phyloP scores from a whole-genome alignment of 2,888 invertebrate genomes.

The Leucoma salicis region DNA sequence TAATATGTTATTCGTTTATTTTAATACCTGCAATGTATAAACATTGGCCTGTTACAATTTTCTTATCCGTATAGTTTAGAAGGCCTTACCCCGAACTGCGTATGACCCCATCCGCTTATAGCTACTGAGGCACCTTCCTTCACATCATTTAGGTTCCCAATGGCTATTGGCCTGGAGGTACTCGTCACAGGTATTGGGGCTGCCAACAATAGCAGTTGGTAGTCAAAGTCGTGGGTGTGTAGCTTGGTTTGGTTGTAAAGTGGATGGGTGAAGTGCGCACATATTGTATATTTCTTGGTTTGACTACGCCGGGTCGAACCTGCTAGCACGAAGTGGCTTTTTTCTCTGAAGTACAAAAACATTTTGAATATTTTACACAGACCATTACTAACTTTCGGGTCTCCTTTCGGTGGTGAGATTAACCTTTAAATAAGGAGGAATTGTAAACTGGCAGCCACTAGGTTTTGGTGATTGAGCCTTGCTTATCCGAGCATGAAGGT shows the following conservation, averaged over 20 bases:
- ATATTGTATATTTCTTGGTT: constrained; percentile 47
- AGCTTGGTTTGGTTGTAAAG: constrained; percentile 42
- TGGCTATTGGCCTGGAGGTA: constrained; percentile 56
- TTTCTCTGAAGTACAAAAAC: constrained; percentile 40
- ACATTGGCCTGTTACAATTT: neutral
- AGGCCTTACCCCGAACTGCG: constrained; percentile 47
- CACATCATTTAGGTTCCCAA: constrained; percentile 50
- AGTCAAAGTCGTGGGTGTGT: constrained; percentile 64
- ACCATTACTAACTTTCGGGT: no score
- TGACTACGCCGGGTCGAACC: constrained; percentile 55
- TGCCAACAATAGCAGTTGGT: constrained; percentile 64
- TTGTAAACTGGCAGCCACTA: no score
- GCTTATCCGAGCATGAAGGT: no score
- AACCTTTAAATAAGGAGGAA: no score
- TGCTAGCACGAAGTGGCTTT: constrained; percentile 49
- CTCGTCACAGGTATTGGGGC: constrained; percentile 51
- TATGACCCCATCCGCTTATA: constrained; percentile 69
- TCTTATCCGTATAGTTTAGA: no score
- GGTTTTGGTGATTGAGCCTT: no score
- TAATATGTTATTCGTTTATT: no score
- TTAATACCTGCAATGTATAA: neutral
- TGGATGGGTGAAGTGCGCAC: constrained; percentile 66
- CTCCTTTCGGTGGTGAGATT: no score
- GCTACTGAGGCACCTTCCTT: constrained; percentile 41
- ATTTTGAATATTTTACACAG: no score